Base-by-base conservation (phyloP, 30 jellyfish, hydroid and myxozoan genomes). In the Rhopilema esculentum region DNA sequence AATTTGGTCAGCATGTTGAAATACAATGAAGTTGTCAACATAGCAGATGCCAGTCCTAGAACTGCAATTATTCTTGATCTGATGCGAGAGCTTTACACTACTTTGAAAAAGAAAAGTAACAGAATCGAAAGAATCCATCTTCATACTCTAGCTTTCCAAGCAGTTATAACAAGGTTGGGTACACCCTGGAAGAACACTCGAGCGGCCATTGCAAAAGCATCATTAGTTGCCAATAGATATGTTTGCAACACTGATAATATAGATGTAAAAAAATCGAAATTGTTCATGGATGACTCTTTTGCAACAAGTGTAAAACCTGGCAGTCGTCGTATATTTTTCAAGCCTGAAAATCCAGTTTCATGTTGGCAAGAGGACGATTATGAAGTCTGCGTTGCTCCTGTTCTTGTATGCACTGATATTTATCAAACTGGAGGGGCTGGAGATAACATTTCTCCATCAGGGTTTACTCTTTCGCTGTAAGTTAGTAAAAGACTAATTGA, bases 391-490 rank as follows among this genome's bases (percentile, higher is more conserved):
- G 75, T 93, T 69, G 98, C 98, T 19, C 98, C 98, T 2, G 98
- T 93, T 27, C 91, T 93, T 40, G 97, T 93, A 12, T 93, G 98
- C 88, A 93, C 98, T n/a, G 87, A 79, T 7, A 96, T 93, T 24
- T 75, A 80, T 23, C 98, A 93, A 87, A 93, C 98, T 1, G 98
- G 67, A 26, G 98, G 98, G 1, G 98, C 97, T 19, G 98, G 98
- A 8, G 98, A 93, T 84, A 93, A 93, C 74, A 86, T 93, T 16
- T 80, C 98, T 1, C 95, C 97, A n/a, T 93, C 98, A 15, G 98
- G 97, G 61, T 69, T 93, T 26, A 69, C 85, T 31, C 80, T 83
- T 26, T 97, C 84, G 51, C 49, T 93, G 49, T 86, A 40, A 40
- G 6, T 40, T n/a, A n/a, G n/a, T n/a, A n/a, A n/a, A n/a, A n/a